Percentiles rank a stretch among this genome's conserved stretches.
Conservation (phyloP, 2,797 vertebrate species). For the Chelon labrosus region DNA sequence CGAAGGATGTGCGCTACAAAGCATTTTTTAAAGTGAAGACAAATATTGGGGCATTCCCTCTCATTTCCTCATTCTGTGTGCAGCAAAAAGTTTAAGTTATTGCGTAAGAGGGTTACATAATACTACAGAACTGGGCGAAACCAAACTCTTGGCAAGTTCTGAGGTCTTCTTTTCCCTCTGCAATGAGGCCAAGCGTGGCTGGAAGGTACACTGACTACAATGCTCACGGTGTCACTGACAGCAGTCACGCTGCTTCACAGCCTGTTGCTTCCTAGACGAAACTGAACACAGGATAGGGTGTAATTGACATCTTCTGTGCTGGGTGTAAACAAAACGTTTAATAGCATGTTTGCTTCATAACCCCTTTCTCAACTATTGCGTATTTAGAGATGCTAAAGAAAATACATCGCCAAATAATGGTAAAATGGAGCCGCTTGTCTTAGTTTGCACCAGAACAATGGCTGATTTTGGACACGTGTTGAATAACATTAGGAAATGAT, state of each 20-base stretch:
- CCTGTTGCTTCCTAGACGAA: slow-evolving; percentile 34
- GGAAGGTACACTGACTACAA: slow-evolving; percentile 25
- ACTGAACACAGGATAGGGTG: slow-evolving; percentile 16
- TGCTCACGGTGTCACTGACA: slow-evolving; percentile 22
- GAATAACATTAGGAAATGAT: too few species aligned
- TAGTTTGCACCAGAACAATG: too few species aligned
- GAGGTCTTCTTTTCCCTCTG: slow-evolving; percentile 34
- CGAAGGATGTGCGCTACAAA: neutral
- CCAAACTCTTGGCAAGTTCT: slow-evolving; percentile 49
- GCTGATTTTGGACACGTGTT: too few species aligned
- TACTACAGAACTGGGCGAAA: slow-evolving; percentile 51
- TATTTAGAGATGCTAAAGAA: neutral
- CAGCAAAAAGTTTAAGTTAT: slow-evolving; percentile 50
- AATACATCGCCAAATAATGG: neutral
- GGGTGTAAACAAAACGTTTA: slow-evolving; percentile 20
- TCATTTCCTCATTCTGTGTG: slow-evolving; percentile 48
- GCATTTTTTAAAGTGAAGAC: neutral
- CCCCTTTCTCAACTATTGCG: neutral
- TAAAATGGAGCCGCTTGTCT: neutral
- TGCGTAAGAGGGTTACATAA: slow-evolving; percentile 75
- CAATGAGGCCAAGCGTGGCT: slow-evolving; percentile 36
- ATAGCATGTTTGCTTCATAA: neutral
- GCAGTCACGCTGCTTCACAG: slow-evolving; percentile 23
- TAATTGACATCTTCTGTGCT: slow-evolving; percentile 34
- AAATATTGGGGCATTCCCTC: slow-evolving; percentile 12